Evolutionary conservation across 2,113 vertebrate genomes (phyloP), one percentile per base, ranked within the genome.

Genomic region (Maccullochella peelii): DNA sequence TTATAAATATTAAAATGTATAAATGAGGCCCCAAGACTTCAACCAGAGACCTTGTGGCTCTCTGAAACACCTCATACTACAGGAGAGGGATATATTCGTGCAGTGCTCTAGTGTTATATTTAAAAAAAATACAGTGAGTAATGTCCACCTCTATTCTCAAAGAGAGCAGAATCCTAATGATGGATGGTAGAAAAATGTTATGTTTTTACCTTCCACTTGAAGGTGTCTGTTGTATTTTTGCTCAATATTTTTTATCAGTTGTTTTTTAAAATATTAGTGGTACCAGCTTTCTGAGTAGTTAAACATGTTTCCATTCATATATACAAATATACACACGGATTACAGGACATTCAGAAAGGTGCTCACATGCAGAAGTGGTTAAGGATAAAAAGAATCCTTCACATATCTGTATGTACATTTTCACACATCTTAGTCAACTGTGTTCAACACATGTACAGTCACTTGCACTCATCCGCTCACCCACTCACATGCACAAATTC

Each of bases 401-500:
- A 58, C 49, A 66, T 23, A 70, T 69, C 55, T 61, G 50, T 59
- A 49, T 73, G 25, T 59, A 66, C 62, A 52, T 80, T 61, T 90
- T 73, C 83, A 85, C 71, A 81, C 70, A 57, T 63, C 63, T 61
- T 30, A 74, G 27, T 65, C 50, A 1, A 11, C 59, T 30, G 59
- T 59, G 40, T 16, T 79, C 42, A 72, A 69, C 83, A 81, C 86
- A 79, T 44, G 61, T 59, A 33, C 78, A 73, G 73, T 40, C 65
- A 54, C 73, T 73, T 71, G 66, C 80, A 55, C 52, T 77, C 76
- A 38, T 49, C 42, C 12, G 2, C 55, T 68, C 81, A 71, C 82
- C 36, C 81, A 47, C 77, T 75, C 89, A 74, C 79, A 55, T 16
- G 55, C 49, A 50, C 79, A 68, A 40, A 80, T 78, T 50, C 81